Evolutionary conservation across 2,888 invertebrate species (phyloP), one percentile per base, ranked within the genome.

Genomic region (Chrysolina haemoptera): DNA sequence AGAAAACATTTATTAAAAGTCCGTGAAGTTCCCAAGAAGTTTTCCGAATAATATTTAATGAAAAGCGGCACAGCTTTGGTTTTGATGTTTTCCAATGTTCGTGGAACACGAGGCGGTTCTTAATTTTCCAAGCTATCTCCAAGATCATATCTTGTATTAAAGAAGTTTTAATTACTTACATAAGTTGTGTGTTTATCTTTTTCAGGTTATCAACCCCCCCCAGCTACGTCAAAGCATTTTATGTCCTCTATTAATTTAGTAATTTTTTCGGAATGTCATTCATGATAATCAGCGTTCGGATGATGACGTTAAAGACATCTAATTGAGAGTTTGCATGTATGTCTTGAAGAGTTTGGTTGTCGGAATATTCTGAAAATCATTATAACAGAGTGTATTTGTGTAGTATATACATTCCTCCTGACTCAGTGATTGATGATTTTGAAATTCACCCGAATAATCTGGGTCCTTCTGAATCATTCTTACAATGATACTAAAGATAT

Each of bases 151-250:
- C 69, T 69, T 62, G 27, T 65, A 55, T 73, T 69, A 65, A 73
- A 73, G 65, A 69, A 73, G 59, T 73, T 73, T 65, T 69, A 73
- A 73, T 73, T 73, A 69, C 64, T 73, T 72, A 22, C 14, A n/a
- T 16, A 53, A 67, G 18, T 72, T 63, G 22, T 68, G 43, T 46
- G 27, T 55, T 64, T 65, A 68, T 68, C 59, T 68, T 65, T 64
- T 59, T 18, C 18, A 14, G n/a, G 20, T 55, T 59, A 59, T 59
- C 27, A 22, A 8, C 12, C 14, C 35, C 35, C 11, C 22, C 22
- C 14, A 27, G 22, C n/a, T 2, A 8, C 35, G 8, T 35, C 27
- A n/a, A 27, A 27, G 59, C 35, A 35, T 27, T 59, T 59, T 35
- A 35, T 35, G 3, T 59, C 22, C 4, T n/a, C 3, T 11, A 59